Evolutionary conservation across 1,140 invertebrate genomes (phyloP), one percentile per base, ranked within the genome.

Genomic region (Caenorhabditis inopinata): DNA sequence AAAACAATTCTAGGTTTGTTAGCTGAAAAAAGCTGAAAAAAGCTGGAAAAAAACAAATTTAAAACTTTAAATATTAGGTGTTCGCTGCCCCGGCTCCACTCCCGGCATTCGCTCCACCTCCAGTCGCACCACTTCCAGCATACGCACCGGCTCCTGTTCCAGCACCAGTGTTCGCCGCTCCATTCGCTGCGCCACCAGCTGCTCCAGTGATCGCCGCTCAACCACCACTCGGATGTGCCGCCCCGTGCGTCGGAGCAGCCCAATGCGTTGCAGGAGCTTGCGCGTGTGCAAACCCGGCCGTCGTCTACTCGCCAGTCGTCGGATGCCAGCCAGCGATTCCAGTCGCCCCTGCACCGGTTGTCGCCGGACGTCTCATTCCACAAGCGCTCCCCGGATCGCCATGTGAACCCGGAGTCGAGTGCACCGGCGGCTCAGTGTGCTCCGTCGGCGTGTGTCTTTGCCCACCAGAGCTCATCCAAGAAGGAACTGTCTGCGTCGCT

Each of bases 321-420:
- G 83, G 83, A 49, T 84, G 83, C 45, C 47, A 48, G 7, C 83
- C 83, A 32, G 51, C 53, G 21, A 47, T 79, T 35, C 84, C 81
- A 48, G 51, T 76, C 42, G 74, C 84, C 27, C 83, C 85, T 46
- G 80, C 81, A 18, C 84, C 84, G 25, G 85, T 84, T 49, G 83
- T 84, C 21, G 79, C 85, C 68, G 85, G 85, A 18, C 82, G 85
- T 76, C 73, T 86, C 42, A 86, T 86, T 32, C 85, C 85, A 73
- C 85, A 86, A 78, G 85, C 85, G 27, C 79, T 86, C 27, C 85
- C 85, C 27, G 85, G 85, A 74, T 85, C 85, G 18, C 85, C 85
- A 21, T 86, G 85, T 76, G 85, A 86, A 68, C 85, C 85, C 14
- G 85, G 85, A 81, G 85, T 86, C 48, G 85, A 86, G 77, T 86